These are phyloP conservation scores for Drosophila barbarae DNA, from an alignment of 2,888 invertebrate genomes.

Conservation along the genomic window DNA sequence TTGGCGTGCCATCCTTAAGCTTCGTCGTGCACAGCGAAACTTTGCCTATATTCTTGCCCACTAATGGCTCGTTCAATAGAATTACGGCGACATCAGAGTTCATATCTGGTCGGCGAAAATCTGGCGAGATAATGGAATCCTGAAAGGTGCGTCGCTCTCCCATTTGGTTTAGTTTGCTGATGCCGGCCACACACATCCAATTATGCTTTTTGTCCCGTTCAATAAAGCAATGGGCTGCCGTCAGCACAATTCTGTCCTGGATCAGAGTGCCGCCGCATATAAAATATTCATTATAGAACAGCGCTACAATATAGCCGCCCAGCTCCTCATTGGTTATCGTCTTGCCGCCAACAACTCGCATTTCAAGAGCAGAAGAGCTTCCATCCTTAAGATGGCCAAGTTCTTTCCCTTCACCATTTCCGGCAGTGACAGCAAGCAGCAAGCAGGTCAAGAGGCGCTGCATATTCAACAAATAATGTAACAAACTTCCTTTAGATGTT, in stretches of 20 bases:
- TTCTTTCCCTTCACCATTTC: background rate
- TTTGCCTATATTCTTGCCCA: slow-evolving; percentile 20
- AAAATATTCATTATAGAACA: slow-evolving; percentile 46
- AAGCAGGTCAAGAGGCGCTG: background rate
- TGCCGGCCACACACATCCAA: slow-evolving; percentile 49
- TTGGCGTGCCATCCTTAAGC: background rate
- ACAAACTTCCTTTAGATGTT: too few species aligned
- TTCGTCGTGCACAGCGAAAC: slow-evolving; percentile 24
- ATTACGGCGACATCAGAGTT: slow-evolving; percentile 22
- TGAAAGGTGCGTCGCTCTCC: background rate
- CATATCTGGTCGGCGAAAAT: slow-evolving; percentile 20
- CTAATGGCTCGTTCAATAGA: slow-evolving; percentile 29
- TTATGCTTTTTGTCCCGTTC: rapidly evolving
- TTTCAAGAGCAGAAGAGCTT: background rate
- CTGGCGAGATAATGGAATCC: slow-evolving; percentile 8
- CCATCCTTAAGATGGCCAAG: background rate
- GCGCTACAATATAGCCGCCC: slow-evolving; percentile 54
- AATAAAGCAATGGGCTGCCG: slow-evolving; percentile 58
- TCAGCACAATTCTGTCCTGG: slow-evolving; percentile 39
- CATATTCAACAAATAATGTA: slow-evolving; percentile 5
- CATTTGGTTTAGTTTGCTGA: slow-evolving; percentile 20
- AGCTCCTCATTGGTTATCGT: slow-evolving; percentile 37
- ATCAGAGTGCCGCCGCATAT: slow-evolving; percentile 55
- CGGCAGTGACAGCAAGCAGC: background rate
- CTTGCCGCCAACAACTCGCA: slow-evolving; percentile 56